Base-by-base conservation (phyloP, 2,113 vertebrate species). In the Lophius piscatorius region DNA sequence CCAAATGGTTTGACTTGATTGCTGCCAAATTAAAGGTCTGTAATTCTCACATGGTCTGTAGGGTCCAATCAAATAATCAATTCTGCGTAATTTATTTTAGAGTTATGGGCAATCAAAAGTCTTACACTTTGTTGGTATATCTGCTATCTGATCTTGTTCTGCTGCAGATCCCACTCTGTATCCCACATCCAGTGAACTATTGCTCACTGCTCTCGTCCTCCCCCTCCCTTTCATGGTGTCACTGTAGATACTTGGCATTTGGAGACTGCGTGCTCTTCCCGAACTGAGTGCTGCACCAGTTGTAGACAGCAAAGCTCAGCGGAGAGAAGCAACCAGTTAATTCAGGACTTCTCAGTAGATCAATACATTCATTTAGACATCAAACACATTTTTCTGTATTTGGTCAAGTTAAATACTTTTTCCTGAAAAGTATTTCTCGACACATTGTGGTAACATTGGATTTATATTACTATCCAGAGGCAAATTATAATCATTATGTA, bases 201-300 rank as follows among this genome's bases (percentile, higher is more conserved):
- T 81, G 83, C 86, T 83, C 80, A 79, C 74, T 49, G 82, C 82
- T 81, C 41, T 31, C 8, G 9, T 80, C 73, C 84, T 78, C 87
- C 80, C 87, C 81, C 80, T 85, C 80, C 78, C 85, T 85, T 41
- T 54, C 60, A 59, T 63, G 5, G 71, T 90, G 85, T 86, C 87
- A 88, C 84, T 78, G 83, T 84, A 84, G 80, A 78, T 83, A 74
- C 76, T 86, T 90, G 85, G 84, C 85, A 87, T 88, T 83, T 90
- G 71, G 64, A 86, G 67, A 74, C 69, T 49, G 69, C 42, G 50
- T 67, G 74, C 67, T 75, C 70, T 72, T 88, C 76, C 64, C 59
- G 40, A 58, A 63, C 55, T 64, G 62, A 68, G 67, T 78, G 67
- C 70, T 70, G 69, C 65, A 54, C 56, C 29, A 47, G 34, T 2